phyloP scores from a whole-genome alignment of 2,113 vertebrate genomes.

The Panthera uncia region DNA sequence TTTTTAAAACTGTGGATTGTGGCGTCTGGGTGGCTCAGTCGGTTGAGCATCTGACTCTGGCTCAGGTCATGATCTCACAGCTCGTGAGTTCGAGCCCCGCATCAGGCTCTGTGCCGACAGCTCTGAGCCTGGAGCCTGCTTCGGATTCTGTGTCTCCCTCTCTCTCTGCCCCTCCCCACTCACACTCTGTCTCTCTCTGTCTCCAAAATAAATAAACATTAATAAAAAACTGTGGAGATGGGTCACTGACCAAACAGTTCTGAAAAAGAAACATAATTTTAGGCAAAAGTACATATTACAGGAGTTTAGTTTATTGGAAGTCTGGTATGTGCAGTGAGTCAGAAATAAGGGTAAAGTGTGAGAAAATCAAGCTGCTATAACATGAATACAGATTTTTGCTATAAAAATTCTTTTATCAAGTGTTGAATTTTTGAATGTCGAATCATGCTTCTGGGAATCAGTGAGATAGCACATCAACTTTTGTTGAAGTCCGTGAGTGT shows the following conservation, averaged over 20 bases:
- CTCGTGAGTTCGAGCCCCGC: fast-evolving
- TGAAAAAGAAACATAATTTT: background rate
- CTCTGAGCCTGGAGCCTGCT: no score
- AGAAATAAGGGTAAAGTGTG: background rate
- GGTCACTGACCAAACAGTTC: background rate
- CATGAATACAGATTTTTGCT: background rate
- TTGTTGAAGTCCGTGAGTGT: background rate
- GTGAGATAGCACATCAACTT: background rate
- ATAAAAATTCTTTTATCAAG: background rate
- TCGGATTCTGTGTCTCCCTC: no score
- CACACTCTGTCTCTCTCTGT: no score
- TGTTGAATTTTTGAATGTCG: background rate
- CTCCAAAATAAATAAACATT: background rate
- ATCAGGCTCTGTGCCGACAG: no score
- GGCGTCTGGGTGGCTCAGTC: no score
- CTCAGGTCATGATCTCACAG: no score
- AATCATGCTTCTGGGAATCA: background rate
- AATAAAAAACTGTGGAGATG: background rate
- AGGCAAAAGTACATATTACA: background rate
- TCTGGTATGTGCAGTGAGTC: background rate
- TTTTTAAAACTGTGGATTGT: no score
- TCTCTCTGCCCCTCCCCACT: no score
- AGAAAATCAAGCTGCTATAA: background rate
- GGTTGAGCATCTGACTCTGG: no score
- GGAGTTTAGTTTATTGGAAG: background rate